Conservation (phyloP, 2,797 vertebrate species). For the Lepus townsendii region DNA sequence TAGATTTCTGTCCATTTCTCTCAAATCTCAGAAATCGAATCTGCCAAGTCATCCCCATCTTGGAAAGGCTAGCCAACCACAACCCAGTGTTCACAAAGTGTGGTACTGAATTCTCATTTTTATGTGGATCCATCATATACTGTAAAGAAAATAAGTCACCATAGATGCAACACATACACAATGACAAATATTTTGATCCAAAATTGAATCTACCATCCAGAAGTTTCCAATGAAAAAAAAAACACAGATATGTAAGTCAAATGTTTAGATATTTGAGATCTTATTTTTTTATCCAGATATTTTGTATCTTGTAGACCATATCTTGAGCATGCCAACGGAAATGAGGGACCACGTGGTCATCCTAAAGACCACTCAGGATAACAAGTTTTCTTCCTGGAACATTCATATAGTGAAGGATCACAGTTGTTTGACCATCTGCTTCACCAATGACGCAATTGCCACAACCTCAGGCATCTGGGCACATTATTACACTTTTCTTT, state of each 20-base stretch:
- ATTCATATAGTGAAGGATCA: background rate
- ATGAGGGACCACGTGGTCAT: background rate
- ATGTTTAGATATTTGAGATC: background rate
- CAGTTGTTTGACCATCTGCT: constrained; percentile 41
- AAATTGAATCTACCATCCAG: background rate
- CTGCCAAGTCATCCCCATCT: background rate
- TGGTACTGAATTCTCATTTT: background rate
- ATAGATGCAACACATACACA: background rate
- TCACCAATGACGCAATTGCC: constrained; percentile 41
- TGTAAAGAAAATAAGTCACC: background rate
- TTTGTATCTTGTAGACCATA: background rate
- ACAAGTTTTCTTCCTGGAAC: constrained; percentile 14
- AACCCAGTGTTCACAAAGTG: background rate
- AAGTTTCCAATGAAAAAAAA: background rate
- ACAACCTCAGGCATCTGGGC: constrained; percentile 35
- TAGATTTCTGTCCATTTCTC: background rate
- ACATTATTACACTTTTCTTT: constrained; percentile 61
- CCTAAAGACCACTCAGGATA: background rate
- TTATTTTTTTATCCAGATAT: constrained; percentile 1
- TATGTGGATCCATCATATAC: background rate
- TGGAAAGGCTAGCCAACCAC: background rate
- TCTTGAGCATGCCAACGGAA: background rate
- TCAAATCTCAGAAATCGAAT: background rate
- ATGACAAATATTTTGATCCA: background rate
- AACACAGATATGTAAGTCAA: background rate